Evolutionary conservation across 1,140 invertebrate species (phyloP), one percentile per base, ranked within the genome.

Genomic region (Listronotus oregonensis): DNA sequence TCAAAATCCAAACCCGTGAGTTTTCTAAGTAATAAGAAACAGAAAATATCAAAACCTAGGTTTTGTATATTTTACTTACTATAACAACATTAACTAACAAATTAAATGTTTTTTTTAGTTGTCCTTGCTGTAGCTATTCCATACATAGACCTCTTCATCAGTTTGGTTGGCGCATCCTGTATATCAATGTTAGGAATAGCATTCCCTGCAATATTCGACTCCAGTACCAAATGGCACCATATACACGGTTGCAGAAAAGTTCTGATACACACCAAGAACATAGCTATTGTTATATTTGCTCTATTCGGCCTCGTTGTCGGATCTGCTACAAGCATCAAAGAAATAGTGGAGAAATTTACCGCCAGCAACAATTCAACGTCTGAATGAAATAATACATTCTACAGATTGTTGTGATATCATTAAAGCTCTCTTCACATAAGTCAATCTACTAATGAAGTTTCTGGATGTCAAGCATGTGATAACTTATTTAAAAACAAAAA

Each of bases 121-220:
- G 76, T 86, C 11, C 77, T 95, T 66, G 93, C 93, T 4, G 85
- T 89, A 6, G 83, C 86, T 0, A 86, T 96, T 51, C 92, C 92
- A 1, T 85, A 92, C 69, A 80, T 98, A 68, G 93, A 95, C 49
- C 81, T 95, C 4, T 90, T 96, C 78, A 97, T 97, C 62, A 94
- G 94, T 0, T 81, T 96, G 37, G 90, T 96, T 71, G 95, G 95
- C 27, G 93, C 95, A 0, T 80, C 96, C 0, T 91, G 90, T 66
- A 84, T 94, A 7, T 92, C 92, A 8, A 89, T 90, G 0, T 81
- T 96, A 18, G 94, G 94, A 0, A 80, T 97, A 12, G 91, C 93
- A 1, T 92, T 96, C 74, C 95, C 95, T 14, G 92, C 94, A 0
- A 80, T 95, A 43, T 92, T 97, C 66, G 85, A 90, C 63, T 83